These are phyloP conservation scores for Camelus bactrianus DNA, from an alignment of 2,113 vertebrate genomes.

Conservation along the genomic window DNA sequence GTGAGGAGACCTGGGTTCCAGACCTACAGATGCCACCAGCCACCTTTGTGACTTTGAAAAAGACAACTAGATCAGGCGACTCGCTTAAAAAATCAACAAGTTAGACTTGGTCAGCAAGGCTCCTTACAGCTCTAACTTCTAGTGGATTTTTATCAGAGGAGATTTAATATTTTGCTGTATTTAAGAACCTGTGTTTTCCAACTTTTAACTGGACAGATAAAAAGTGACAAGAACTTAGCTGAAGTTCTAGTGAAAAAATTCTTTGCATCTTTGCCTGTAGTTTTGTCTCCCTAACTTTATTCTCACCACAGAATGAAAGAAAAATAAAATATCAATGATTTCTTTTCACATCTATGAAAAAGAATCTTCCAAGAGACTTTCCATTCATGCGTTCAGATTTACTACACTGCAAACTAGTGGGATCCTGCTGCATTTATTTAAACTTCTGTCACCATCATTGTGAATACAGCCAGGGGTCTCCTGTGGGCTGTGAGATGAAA, in stretches of 20 bases:
- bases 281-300: background rate
- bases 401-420: conserved; percentile 24
- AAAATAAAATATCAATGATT: background rate
- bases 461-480: conserved; percentile 61
- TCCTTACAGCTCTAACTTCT: background rate
- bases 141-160: background rate
- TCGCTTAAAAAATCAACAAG: conserved; percentile 51
- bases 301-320: background rate
- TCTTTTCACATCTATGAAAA: conserved; percentile 49
- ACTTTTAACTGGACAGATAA: background rate
- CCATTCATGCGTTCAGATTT: conserved; percentile 44
- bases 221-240: background rate
- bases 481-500: conserved; percentile 50
- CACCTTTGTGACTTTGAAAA: conserved; percentile 45
- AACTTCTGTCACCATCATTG: conserved; percentile 64
- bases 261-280: background rate
- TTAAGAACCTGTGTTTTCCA: background rate
- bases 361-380: conserved; percentile 4
- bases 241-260: background rate
- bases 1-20: background rate
- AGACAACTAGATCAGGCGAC: background rate
- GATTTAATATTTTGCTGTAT: background rate
- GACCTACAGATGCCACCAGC: conserved; percentile 4
- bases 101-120: background rate
- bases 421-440: conserved; percentile 67